These are phyloP conservation scores for Arremon brunneinucha DNA, from an alignment of 2,797 vertebrate species.

Conservation along the genomic window DNA sequence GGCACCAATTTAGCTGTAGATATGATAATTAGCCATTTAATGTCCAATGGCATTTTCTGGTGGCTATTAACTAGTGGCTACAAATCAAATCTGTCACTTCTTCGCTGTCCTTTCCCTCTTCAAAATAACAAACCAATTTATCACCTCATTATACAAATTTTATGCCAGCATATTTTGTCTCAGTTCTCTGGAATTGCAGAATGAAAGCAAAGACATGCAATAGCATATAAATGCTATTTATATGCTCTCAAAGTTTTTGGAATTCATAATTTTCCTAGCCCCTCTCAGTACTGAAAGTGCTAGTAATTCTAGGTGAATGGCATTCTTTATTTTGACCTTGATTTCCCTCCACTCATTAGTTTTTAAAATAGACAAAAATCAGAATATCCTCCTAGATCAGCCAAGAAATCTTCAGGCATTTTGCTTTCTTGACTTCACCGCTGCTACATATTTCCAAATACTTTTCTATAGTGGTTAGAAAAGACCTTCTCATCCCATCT, in stretches of 20 bases:
- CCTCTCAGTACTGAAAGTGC: neutral
- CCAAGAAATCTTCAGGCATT: neutral
- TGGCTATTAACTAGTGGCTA: neutral
- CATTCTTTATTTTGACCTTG: neutral
- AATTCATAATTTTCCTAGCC: neutral
- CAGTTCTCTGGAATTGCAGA: neutral
- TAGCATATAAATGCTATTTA: neutral
- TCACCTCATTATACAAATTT: slow-evolving; percentile 34
- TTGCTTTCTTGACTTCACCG: neutral
- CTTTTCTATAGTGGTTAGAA: neutral
- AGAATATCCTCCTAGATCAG: neutral
- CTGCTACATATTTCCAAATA: neutral
- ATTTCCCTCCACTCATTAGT: neutral
- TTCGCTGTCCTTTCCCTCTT: neutral
- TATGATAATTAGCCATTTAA: slow-evolving; percentile 45
- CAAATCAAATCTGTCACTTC: slow-evolving; percentile 3
- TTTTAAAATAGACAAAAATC: neutral
- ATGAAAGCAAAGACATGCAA: neutral
- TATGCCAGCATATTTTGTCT: neutral
- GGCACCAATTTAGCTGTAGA: neutral
- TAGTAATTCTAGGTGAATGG: neutral
- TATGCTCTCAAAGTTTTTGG: neutral
- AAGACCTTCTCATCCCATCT: neutral
- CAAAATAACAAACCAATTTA: slow-evolving; percentile 29
- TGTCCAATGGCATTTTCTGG: slow-evolving; percentile 38